Percentiles rank a stretch among this genome's conserved stretches.
These are phyloP conservation scores for Melieria omissa DNA, from an alignment of 2,888 invertebrate genomes.

Conservation along the genomic window DNA sequence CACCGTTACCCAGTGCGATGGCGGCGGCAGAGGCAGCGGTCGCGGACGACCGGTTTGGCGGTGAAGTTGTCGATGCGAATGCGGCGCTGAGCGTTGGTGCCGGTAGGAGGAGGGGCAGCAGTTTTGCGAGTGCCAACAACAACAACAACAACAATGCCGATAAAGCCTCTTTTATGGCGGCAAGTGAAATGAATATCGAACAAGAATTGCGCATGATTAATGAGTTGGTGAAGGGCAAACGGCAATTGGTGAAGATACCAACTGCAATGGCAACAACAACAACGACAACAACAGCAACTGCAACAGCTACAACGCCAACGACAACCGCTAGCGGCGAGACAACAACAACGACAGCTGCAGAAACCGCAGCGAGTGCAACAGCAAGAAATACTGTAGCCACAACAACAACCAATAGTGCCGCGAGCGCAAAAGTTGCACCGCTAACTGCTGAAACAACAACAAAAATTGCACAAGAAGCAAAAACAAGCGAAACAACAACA, in stretches of 20 bases:
- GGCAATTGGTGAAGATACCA: slow-evolving; percentile 44
- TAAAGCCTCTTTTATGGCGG: slow-evolving; percentile 3
- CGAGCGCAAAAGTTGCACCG: slow-evolving; percentile 20
- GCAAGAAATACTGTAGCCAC: background rate
- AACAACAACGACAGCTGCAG: slow-evolving; percentile 15
- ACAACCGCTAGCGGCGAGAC: background rate
- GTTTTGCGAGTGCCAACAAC: slow-evolving; percentile 1
- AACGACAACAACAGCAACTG: slow-evolving; percentile 34
- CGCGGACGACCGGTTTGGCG: background rate
- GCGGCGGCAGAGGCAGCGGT: slow-evolving; percentile 26
- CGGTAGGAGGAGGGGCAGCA: too few species aligned
- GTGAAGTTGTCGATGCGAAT: slow-evolving; percentile 1
- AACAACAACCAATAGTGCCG: slow-evolving; percentile 38
- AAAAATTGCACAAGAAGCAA: slow-evolving; percentile 32
- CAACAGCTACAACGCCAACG: slow-evolving; percentile 18
- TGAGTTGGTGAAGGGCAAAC: slow-evolving; percentile 59
- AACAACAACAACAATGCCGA: slow-evolving; percentile 3
- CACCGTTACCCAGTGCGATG: slow-evolving; percentile 45
- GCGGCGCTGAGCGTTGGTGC: background rate
- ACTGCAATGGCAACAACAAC: slow-evolving; percentile 41
- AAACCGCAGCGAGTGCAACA: slow-evolving; percentile 7
- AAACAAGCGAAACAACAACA: slow-evolving; percentile 27
- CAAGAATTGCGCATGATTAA: slow-evolving; percentile 62
- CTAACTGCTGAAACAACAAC: slow-evolving; percentile 30
- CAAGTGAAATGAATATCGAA: slow-evolving; percentile 55